Evolutionary conservation across 2,888 invertebrate species (phyloP), one percentile per base, ranked within the genome.

Genomic region (Folsomia candida): DNA sequence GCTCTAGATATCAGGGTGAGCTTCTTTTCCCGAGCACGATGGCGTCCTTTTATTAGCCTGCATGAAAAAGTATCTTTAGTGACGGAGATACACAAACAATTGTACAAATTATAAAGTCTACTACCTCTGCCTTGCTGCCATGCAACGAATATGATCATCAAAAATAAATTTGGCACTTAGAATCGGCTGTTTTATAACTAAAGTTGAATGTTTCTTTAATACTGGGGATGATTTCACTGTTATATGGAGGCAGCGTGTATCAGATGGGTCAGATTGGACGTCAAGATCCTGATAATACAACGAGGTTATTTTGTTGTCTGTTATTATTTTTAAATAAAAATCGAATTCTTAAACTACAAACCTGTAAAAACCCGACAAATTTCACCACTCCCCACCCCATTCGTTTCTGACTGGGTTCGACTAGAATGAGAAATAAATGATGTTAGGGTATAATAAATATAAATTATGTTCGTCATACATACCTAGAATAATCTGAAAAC

Each of bases 311-410:
- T 59, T 57, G n/a, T 57, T 6, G 57, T 18, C 2, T 54, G 27
- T n/a, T 54, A 20, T 47, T 14, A 65, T 62, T 28, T 26, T 24
- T 62, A 62, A n/a, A n/a, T 14, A 37, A 37, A 9, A 14, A 37
- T 37, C 4, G 37, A 37, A 37, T 14, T 18, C 54, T 20, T 54
- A 47, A 11, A 11, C 18, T 9, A 9, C 47, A 47, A 11, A 54
- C 87, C 84, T 88, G 88, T 57, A 98, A 85, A 81, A 94, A 93
- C 25, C 97, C 97, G 0, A 97, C 97, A 78, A 98, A 90, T 83
- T 96, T 94, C 0, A 97, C 97, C 2, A 98, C 93, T 20, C 98
- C 99, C 96, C 97, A 99, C 0, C 99, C 99, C 26, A 98, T 86
- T 70, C 93, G 87, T 81, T 93, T 92, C 58, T 91, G 90, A 82